Base-by-base conservation (phyloP, 2,797 vertebrate species). In the Microctenopoma steveboyesi region DNA sequence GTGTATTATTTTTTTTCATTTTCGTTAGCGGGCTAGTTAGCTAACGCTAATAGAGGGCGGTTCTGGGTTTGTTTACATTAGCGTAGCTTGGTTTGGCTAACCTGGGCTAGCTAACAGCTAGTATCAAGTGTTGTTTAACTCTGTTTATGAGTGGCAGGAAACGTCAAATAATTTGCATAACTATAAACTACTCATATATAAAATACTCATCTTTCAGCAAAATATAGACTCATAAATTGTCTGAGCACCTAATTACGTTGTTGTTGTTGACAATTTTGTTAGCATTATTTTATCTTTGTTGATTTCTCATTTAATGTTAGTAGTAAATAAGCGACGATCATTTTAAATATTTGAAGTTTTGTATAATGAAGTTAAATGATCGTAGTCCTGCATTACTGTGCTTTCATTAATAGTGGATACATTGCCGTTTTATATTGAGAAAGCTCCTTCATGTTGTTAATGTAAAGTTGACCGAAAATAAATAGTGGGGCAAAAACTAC, bases 51-150 rank as follows among this genome's bases (percentile, higher is more conserved):
- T 2, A 3, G 2, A 27, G 4, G 2, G 43, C 13, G 11, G 0
- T n/a, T 6, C 1, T 37, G 5, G 2, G 39, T 27, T 8, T 59
- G 67, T 74, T 74, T 59, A 75, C 55, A 10, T 49, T 16, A 7
- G 14, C 10, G 13, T 16, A 12, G 51, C 12, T 14, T 16, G 14
- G 5, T 14, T 27, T 3, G 43, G 64, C 28, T 73, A 58, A 27
- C 52, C 3, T 4, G 4, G 4, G 16, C 4, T 40, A 53, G 64
- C 54, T 50, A 22, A 45, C 18, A 14, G 35, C 50, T 78, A 48
- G 42, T 59, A 46, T 51, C 2, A 40, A 42, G 4, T 8, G 4
- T 14, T 16, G 47, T 43, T 16, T 5, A 7, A 4, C 27, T 35
- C 4, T 25, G 18, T 35, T 12, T 30, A 11, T 15, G 52, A 5